Evolutionary conservation across 2,797 vertebrate species (phyloP).

Genomic region (Cryptoblepharus egeriae): DNA sequence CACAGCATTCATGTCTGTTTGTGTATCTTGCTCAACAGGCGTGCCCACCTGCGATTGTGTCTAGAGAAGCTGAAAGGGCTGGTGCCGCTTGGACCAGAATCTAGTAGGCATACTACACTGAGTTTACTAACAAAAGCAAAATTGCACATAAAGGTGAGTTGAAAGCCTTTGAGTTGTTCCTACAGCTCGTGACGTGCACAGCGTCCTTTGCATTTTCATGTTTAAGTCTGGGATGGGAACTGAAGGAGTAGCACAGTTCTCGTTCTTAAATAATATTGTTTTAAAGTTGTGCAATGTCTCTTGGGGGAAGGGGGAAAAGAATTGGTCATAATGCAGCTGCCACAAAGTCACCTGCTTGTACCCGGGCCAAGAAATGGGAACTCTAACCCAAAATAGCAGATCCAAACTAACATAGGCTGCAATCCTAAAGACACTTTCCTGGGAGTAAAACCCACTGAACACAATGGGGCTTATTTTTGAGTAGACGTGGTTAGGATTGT

Average conservation of each 20-base stretch:
- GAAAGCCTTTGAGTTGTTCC: not conserved
- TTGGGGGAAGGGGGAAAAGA: too few relatives aligned
- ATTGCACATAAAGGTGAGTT: constrained; percentile 91
- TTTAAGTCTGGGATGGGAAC: not conserved
- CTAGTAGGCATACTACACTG: constrained; percentile 90
- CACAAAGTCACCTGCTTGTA: too few relatives aligned
- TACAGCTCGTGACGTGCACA: not conserved
- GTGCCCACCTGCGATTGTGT: constrained; percentile 91
- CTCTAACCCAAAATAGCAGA: too few relatives aligned
- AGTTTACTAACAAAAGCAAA: constrained; percentile 92
- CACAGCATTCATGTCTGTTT: not conserved
- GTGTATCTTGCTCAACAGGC: constrained; percentile 69
- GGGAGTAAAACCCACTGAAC: too few relatives aligned
- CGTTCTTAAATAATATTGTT: not conserved
- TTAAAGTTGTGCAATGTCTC: too few relatives aligned
- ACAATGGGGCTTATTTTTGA: too few relatives aligned
- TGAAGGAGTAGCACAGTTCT: too few relatives aligned
- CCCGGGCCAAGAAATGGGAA: too few relatives aligned
- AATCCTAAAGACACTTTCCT: too few relatives aligned
- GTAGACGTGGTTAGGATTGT: too few relatives aligned
- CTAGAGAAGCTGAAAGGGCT: constrained; percentile 93
- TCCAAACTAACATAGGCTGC: too few relatives aligned
- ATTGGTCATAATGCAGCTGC: not conserved
- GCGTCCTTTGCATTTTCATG: not conserved
- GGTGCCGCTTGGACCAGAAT: constrained; percentile 89